Evolutionary conservation across 2,797 vertebrate genomes (phyloP), one percentile per base, ranked within the genome.

Genomic region (Chelon labrosus): DNA sequence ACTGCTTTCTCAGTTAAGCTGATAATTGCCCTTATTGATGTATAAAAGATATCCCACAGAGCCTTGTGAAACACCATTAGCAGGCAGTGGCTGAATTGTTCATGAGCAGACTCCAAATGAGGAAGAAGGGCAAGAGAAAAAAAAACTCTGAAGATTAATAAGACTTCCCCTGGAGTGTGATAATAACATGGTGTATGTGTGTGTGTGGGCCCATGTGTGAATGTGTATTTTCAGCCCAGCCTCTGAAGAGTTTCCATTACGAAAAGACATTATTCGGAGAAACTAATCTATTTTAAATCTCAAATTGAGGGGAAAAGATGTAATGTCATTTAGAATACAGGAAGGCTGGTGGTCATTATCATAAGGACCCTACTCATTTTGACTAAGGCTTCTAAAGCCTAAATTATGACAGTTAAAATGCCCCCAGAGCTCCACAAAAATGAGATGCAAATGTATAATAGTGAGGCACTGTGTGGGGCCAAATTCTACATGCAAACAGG

Each of bases 11-110:
- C 94, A 93, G 94, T 96, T 98, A 98, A 98, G 97, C 95, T 97
- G 96, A 98, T 99, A 98, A 99, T 99, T 98, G 97, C 96, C 95
- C 96, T 98, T 98, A 97, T 97, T 97, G 96, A 97, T 97, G 96
- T 96, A 96, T 99, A 97, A 99, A 98, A 98, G 96, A 97, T 96
- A 94, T 97, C 97, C 98, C 94, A 79, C 92, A 77, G 97, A 96
- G 96, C 94, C 94, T 94, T 96, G 94, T 95, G 96, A 98, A 97
- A 96, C 96, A 97, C 96, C 97, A 98, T 98, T 97, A 98, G 97
- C 95, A 91, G 96, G 96, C 95, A 95, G 92, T 94, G 95, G 95
- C 95, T 96, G 96, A 98, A 98, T 97, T 97, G 96, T 97, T 98
- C 96, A 96, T 96, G 94, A 97, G 96, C 94, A 96, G 94, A 95